phyloP scores from a whole-genome alignment of 2,888 invertebrate genomes.

The Lacanobia wlatinum region DNA sequence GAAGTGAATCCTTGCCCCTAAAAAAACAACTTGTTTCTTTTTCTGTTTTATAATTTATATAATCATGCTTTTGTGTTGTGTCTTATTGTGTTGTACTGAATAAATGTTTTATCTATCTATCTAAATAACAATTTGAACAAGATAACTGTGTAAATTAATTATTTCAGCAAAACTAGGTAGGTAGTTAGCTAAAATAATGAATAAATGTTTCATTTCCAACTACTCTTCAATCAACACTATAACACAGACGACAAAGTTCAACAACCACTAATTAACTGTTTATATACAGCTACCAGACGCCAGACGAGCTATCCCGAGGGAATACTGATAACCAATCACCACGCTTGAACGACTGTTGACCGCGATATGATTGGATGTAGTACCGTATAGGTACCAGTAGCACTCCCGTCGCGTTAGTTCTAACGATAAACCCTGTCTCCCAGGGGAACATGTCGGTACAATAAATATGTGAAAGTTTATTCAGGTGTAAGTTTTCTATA shows the following conservation, averaged over 20 bases:
- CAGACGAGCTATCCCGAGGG: constrained; percentile 10
- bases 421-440: constrained; percentile 15
- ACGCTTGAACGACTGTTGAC: constrained; percentile 31
- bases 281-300: not conserved
- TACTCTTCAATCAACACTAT: not conserved
- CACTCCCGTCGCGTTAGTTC: constrained; percentile 17
- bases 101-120: no score
- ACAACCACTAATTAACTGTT: constrained; percentile 11
- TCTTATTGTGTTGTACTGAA: no score
- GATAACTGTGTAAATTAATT: no score
- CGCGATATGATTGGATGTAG: constrained; percentile 31
- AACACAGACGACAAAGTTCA: not conserved
- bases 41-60: no score
- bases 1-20: no score
- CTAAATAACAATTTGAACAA: no score
- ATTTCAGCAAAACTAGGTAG: no score
- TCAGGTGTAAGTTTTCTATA: not conserved
- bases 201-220: not conserved
- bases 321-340: constrained; percentile 28
- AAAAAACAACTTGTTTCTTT: no score
- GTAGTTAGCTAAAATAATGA: not conserved
- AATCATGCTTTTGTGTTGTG: no score
- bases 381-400: not conserved
- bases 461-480: constrained; percentile 31
- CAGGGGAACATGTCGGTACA: not conserved